These are phyloP conservation scores for Theretra japonica DNA, from an alignment of 2,888 invertebrate species.

Conservation along the genomic window DNA sequence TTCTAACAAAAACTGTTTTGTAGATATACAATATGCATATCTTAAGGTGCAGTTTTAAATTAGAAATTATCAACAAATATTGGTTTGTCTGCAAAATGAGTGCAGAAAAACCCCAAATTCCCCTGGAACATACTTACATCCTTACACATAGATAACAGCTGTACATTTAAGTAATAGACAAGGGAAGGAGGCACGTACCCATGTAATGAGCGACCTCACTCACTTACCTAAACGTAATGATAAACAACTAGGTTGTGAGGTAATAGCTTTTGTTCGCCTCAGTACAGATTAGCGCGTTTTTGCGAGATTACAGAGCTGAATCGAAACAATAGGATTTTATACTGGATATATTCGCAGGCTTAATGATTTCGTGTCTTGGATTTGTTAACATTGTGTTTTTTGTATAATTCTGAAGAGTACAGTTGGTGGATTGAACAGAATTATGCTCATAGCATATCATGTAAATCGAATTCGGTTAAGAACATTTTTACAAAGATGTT, in stretches of 20 bases:
- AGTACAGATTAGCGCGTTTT: conserved; percentile 9
- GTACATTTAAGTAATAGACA: conserved; percentile 2
- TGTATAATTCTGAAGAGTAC: neutral
- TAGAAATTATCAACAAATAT: too few relatives aligned
- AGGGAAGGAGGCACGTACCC: conserved; percentile 1
- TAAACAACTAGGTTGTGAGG: conserved; percentile 8
- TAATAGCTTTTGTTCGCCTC: conserved; percentile 17
- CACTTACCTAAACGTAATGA: neutral
- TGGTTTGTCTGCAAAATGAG: too few relatives aligned
- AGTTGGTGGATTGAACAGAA: too few relatives aligned
- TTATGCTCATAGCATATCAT: too few relatives aligned
- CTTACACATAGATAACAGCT: too few relatives aligned
- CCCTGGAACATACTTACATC: too few relatives aligned
- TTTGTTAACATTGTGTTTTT: neutral
- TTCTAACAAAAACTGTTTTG: too few relatives aligned
- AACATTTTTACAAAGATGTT: too few relatives aligned
- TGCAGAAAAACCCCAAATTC: too few relatives aligned
- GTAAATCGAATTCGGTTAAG: too few relatives aligned
- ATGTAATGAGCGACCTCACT: conserved; percentile 6
- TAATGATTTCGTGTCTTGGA: conserved; percentile 8
- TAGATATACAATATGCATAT: too few relatives aligned
- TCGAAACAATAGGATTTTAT: conserved; percentile 10
- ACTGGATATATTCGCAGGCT: neutral
- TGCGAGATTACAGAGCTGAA: neutral
- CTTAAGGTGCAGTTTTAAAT: too few relatives aligned